Percentiles rank a stretch among this genome's conserved stretches.
These are phyloP conservation scores for Drosophila simulans DNA, from an alignment of 1,140 invertebrate genomes.

Conservation along the genomic window DNA sequence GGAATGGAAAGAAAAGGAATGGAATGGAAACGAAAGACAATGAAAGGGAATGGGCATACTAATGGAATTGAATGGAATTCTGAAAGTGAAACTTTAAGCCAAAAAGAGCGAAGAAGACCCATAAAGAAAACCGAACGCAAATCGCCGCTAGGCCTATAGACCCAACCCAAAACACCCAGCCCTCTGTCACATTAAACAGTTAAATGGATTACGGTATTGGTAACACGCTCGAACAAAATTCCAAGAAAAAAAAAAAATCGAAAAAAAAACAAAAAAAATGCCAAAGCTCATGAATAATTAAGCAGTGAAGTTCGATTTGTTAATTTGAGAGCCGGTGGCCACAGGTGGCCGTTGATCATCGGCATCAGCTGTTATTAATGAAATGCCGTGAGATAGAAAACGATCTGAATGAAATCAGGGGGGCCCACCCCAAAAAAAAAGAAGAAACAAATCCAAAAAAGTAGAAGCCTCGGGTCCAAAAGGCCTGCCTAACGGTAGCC, in stretches of 20 bases:
- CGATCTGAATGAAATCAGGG: conserved; percentile 28
- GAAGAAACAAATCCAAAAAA: no score
- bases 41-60: conserved; percentile 11
- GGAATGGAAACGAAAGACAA: conserved; percentile 6
- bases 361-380: conserved; percentile 44
- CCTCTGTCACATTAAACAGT: conserved; percentile 60
- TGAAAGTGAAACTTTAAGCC: conserved; percentile 39
- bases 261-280: conserved; percentile 13
- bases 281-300: conserved; percentile 71
- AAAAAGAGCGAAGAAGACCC: conserved; percentile 4
- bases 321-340: conserved; percentile 1
- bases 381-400: conserved; percentile 48
- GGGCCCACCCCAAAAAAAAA: background rate
- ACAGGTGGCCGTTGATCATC: conserved; percentile 39
- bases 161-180: conserved; percentile 28
- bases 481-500: conserved; percentile 61
- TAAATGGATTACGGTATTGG: conserved; percentile 77
- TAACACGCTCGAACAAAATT: conserved; percentile 49
- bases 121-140: background rate
- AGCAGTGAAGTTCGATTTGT: conserved; percentile 25
- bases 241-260: conserved; percentile 5
- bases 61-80: conserved; percentile 59
- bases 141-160: conserved; percentile 33
- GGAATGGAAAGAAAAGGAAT: conserved; percentile 8
- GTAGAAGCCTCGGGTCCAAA: background rate